These are phyloP conservation scores for Alligator mississippiensis DNA, from an alignment of 2,113 vertebrate species.

Conservation along the genomic window DNA sequence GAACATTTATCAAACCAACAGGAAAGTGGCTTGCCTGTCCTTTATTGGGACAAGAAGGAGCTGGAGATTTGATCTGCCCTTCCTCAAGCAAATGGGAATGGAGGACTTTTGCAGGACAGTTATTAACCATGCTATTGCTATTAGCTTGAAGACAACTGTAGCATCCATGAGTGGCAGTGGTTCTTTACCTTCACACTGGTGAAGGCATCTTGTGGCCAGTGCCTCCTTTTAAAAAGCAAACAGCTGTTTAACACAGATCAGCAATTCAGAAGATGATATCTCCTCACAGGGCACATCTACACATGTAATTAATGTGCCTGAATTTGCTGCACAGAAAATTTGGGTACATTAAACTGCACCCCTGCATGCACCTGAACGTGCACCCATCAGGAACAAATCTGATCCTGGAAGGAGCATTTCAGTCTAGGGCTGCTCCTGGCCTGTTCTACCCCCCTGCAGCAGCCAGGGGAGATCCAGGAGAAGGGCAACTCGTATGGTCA, in stretches of 20 bases:
- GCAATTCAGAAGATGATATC: not conserved
- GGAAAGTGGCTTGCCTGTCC: not conserved
- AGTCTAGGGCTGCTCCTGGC: too few relatives aligned
- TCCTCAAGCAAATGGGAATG: not conserved
- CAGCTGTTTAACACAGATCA: not conserved
- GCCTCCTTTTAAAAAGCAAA: not conserved
- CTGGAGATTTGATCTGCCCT: not conserved
- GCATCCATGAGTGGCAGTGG: constrained; percentile 8
- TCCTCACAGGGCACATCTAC: not conserved
- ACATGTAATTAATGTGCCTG: too few relatives aligned
- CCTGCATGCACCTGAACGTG: too few relatives aligned
- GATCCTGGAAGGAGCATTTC: too few relatives aligned
- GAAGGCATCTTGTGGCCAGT: not conserved
- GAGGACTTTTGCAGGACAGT: not conserved
- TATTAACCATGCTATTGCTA: not conserved
- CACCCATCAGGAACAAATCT: too few relatives aligned
- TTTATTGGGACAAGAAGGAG: not conserved
- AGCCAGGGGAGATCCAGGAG: too few relatives aligned
- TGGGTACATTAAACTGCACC: too few relatives aligned
- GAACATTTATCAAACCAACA: not conserved
- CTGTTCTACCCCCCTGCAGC: too few relatives aligned
- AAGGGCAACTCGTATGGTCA: too few relatives aligned
- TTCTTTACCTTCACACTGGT: not conserved
- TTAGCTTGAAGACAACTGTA: not conserved
- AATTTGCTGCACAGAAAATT: too few relatives aligned